Conservation (phyloP, 2,797 vertebrate genomes). For the Merluccius polli region DNA sequence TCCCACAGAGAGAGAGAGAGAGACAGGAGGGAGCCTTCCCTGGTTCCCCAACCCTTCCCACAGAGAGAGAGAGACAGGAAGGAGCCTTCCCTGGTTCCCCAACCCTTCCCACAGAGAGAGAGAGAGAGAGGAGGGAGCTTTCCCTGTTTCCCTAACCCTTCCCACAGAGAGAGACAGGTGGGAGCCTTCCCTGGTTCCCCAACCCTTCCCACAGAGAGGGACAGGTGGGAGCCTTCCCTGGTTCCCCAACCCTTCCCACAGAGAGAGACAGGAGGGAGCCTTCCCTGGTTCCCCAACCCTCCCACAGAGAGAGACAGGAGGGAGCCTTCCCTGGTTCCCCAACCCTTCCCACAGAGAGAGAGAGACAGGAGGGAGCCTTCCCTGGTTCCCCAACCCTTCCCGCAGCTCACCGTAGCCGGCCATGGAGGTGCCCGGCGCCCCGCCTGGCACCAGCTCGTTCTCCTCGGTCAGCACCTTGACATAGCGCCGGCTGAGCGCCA, state of each 20-base stretch:
- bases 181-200: neutral
- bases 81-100: neutral
- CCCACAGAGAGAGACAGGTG: neutral
- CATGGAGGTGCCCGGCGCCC: conserved; percentile 85
- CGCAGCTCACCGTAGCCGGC: conserved; percentile 88
- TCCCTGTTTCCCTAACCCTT: neutral
- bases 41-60: neutral
- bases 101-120: neutral
- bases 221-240: neutral
- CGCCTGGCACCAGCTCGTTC: conserved; percentile 82
- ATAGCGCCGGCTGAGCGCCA: conserved; percentile 93
- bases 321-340: neutral
- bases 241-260: neutral
- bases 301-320: neutral
- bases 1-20: too few species aligned
- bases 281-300: neutral
- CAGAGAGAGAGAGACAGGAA: neutral
- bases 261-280: neutral
- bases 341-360: neutral
- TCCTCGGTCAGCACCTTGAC: conserved; percentile 94
- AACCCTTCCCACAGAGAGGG: neutral
- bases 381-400: neutral
- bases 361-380: neutral
- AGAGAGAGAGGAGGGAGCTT: neutral
- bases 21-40: neutral